phyloP scores from a whole-genome alignment of 2,888 invertebrate genomes.

The Meandrusa payeni region DNA sequence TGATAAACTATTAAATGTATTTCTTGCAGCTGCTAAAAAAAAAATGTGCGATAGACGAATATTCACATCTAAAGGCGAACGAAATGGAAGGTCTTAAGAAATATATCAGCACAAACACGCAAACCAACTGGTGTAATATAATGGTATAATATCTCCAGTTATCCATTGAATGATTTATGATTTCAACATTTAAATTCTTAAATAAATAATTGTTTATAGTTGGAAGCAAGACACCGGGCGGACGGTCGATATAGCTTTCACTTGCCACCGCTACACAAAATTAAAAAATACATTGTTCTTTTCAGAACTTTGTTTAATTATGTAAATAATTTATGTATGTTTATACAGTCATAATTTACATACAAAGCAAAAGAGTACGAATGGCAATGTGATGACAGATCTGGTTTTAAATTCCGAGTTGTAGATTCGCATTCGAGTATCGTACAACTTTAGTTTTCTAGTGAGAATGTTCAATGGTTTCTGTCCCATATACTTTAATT shows the following conservation, averaged over 20 bases:
- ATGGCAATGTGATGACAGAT: conserved; percentile 4
- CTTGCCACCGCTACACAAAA: conserved; percentile 49
- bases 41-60: too few relatives aligned
- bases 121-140: conserved; percentile 54
- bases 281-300: conserved; percentile 41
- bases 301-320: conserved; percentile 18
- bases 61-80: neutral
- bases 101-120: conserved; percentile 36
- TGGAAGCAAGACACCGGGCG: conserved; percentile 49
- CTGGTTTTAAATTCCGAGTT: conserved; percentile 3
- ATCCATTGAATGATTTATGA: too few relatives aligned
- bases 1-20: too few relatives aligned
- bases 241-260: conserved; percentile 58
- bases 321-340: too few relatives aligned
- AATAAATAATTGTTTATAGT: conserved; percentile 41
- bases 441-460: conserved; percentile 46
- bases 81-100: too few relatives aligned
- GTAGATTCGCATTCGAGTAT: conserved; percentile 30
- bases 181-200: too few relatives aligned
- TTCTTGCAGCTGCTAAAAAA: too few relatives aligned
- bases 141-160: conserved; percentile 39
- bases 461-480: conserved; percentile 55
- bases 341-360: neutral
- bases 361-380: conserved; percentile 14
- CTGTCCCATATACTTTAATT: conserved; percentile 46